A percentile compares a stretch with the other conserved stretches of the same genome.
phyloP scores from a whole-genome alignment of 2,113 vertebrate genomes.

The Petroica traversi region DNA sequence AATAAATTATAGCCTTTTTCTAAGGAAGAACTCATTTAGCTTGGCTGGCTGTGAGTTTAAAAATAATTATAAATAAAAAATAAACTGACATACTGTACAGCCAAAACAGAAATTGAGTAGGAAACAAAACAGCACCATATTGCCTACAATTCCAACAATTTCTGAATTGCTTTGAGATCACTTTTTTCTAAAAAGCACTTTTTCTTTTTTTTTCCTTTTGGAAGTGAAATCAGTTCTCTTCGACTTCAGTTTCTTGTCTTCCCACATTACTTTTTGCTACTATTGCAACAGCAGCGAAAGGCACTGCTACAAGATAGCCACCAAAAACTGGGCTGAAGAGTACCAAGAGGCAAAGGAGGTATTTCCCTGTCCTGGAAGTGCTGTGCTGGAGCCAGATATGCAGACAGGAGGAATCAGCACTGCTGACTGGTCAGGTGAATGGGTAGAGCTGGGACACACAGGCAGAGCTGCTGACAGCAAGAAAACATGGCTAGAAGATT shows the following conservation, averaged over 20 bases:
- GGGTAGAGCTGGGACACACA: not conserved
- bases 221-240: not conserved
- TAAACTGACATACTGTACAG: not conserved
- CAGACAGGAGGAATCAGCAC: not conserved
- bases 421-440: not conserved
- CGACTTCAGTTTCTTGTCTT: not conserved
- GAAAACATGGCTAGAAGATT: not conserved
- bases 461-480: not conserved
- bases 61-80: conserved; percentile 23
- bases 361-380: not conserved
- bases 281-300: not conserved
- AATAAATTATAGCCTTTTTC: not conserved
- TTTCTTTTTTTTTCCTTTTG: not conserved
- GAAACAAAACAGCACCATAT: not conserved
- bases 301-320: not conserved
- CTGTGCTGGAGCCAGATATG: not conserved
- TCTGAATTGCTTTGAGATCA: not conserved
- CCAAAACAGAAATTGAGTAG: not conserved
- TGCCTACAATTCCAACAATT: not conserved
- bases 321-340: not conserved
- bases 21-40: not conserved
- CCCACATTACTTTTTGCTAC: not conserved
- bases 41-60: not conserved
- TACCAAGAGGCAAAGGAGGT: not conserved
- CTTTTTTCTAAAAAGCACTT: not conserved